These are phyloP conservation scores for Upupa epops DNA, from an alignment of 2,113 vertebrate species.

Conservation along the genomic window DNA sequence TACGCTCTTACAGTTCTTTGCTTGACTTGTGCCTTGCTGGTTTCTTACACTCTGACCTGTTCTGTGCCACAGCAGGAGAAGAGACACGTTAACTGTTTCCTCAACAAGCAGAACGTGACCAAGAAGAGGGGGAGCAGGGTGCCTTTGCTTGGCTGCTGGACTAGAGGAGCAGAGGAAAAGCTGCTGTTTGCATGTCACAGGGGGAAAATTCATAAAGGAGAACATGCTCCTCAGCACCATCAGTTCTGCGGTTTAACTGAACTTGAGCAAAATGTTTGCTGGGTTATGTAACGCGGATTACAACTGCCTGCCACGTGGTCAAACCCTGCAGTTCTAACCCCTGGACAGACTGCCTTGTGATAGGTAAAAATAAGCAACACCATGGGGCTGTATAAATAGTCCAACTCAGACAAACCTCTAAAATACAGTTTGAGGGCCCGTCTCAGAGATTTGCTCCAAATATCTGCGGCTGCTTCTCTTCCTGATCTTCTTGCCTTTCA, in stretches of 20 bases:
- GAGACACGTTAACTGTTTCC: neutral
- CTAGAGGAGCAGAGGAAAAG: neutral
- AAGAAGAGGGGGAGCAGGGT: neutral
- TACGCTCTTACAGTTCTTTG: neutral
- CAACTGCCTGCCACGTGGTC: constrained; percentile 29
- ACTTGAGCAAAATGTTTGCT: constrained; percentile 59
- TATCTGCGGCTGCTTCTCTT: neutral
- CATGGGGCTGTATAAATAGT: neutral
- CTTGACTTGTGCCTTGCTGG: neutral
- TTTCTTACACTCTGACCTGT: neutral
- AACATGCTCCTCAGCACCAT: neutral
- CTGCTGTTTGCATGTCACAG: neutral
- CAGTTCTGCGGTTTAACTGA: constrained; percentile 31
- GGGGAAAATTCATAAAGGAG: neutral
- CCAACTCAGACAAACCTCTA: neutral
- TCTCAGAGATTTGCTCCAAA: neutral
- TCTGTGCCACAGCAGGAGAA: neutral
- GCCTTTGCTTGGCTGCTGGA: neutral
- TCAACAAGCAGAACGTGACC: neutral
- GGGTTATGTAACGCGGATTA: constrained; percentile 39
- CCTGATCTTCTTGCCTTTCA: neutral
- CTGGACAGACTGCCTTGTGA: neutral
- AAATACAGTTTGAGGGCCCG: neutral
- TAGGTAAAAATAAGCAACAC: neutral
- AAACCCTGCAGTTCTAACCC: constrained; percentile 45